A percentile compares a stretch with the other conserved stretches of the same genome.
These are phyloP conservation scores for Bothrops jararaca DNA, from an alignment of 2,113 vertebrate genomes.

Conservation along the genomic window DNA sequence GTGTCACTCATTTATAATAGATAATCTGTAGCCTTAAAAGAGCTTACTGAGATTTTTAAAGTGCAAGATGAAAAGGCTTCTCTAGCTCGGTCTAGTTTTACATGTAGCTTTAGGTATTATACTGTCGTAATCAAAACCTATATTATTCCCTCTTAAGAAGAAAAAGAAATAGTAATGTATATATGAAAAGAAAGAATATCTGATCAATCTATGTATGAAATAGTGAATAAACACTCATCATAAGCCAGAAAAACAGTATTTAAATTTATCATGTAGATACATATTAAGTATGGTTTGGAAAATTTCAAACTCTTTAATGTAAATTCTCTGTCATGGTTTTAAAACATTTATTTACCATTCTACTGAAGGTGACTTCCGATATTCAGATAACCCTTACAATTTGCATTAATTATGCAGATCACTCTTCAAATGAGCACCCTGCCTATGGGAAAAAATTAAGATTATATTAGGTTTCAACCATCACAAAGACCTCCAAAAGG, in stretches of 20 bases:
- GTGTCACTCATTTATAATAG: not conserved
- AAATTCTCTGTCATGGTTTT: not conserved
- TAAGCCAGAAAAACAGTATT: not conserved
- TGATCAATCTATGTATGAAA: not conserved
- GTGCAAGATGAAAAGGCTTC: not conserved
- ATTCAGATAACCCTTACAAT: not conserved
- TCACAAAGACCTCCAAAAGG: not conserved
- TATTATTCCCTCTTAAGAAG: not conserved
- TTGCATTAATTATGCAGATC: not conserved
- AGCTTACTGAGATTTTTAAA: not conserved
- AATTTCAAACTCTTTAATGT: not conserved
- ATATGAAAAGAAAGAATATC: not conserved
- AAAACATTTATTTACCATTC: slow-evolving; percentile 18
- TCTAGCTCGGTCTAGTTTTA: not conserved
- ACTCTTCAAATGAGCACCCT: not conserved
- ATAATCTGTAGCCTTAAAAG: not conserved
- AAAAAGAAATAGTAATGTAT: not conserved
- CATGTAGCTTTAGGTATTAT: not conserved
- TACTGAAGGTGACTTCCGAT: not conserved
- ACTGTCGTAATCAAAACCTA: not conserved
- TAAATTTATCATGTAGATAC: not conserved
- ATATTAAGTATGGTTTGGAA: not conserved
- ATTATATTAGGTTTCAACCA: not conserved
- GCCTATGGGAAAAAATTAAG: not conserved
- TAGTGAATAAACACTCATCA: not conserved